Evolutionary conservation across 2,113 vertebrate genomes (phyloP).

Genomic region (Callipepla californica): DNA sequence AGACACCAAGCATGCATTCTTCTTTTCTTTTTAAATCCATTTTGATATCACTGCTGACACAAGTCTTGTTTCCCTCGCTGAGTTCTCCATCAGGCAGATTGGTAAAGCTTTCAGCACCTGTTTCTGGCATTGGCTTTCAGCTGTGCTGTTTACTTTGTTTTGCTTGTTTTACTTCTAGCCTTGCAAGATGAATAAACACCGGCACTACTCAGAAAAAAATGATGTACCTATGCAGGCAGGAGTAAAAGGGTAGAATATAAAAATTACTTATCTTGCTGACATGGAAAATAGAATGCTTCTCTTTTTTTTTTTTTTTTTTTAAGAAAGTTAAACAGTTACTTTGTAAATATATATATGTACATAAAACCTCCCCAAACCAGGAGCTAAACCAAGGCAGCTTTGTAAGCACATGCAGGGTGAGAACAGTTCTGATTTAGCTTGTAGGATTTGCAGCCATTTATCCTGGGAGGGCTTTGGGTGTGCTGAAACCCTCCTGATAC

Average conservation of each 20-base stretch:
- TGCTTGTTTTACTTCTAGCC: not conserved
- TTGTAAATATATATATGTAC: not conserved
- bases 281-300: not conserved
- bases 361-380: not conserved
- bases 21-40: not conserved
- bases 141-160: not conserved
- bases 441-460: not conserved
- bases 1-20: not conserved
- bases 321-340: not conserved
- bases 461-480: not conserved
- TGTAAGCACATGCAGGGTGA: not conserved
- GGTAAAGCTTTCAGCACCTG: not conserved
- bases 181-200: not conserved
- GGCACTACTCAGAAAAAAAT: not conserved
- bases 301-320: not conserved
- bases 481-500: not conserved
- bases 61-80: not conserved
- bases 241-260: not conserved
- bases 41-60: not conserved
- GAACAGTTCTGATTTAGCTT: not conserved
- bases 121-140: slow-evolving; percentile 14
- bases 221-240: not conserved
- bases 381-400: not conserved
- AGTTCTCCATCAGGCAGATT: slow-evolving; percentile 5
- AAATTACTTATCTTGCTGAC: not conserved